A percentile compares a stretch with the other conserved stretches of the same genome.
phyloP scores from a whole-genome alignment of 2,113 vertebrate genomes.

The Leucopsar rothschildi region DNA sequence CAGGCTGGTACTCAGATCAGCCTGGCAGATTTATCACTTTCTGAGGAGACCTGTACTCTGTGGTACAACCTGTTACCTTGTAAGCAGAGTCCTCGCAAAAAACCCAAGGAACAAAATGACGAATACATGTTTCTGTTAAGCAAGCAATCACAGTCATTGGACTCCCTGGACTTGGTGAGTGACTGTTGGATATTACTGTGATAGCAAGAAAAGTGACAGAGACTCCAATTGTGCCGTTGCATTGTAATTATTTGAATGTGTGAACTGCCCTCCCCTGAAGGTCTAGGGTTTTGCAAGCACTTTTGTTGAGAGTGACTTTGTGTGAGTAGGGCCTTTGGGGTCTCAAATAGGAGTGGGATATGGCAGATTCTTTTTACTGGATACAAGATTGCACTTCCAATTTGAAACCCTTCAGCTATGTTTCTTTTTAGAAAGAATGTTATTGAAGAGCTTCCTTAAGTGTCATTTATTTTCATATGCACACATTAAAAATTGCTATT shows the following conservation, averaged over 20 bases:
- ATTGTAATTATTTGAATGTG: background rate
- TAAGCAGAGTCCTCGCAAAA: constrained; percentile 60
- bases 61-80: constrained; percentile 81
- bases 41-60: constrained; percentile 62
- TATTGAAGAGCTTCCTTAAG: background rate
- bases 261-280: background rate
- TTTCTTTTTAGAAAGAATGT: background rate
- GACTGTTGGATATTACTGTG: background rate
- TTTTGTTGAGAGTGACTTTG: background rate
- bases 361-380: background rate
- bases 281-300: background rate
- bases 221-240: background rate
- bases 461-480: background rate
- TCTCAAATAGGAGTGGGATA: background rate
- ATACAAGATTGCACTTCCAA: background rate
- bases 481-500: background rate
- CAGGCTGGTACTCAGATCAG: constrained; percentile 81
- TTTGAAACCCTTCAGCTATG: background rate
- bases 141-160: background rate
- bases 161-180: constrained; percentile 75
- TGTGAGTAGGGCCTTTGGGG: background rate
- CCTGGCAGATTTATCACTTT: constrained; percentile 73
- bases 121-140: constrained; percentile 33
- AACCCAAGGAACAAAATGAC: constrained; percentile 42
- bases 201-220: background rate